A percentile compares a stretch with the other conserved stretches of the same genome.
phyloP scores from a whole-genome alignment of 1,140 invertebrate species.

The Drusus annulatus region DNA sequence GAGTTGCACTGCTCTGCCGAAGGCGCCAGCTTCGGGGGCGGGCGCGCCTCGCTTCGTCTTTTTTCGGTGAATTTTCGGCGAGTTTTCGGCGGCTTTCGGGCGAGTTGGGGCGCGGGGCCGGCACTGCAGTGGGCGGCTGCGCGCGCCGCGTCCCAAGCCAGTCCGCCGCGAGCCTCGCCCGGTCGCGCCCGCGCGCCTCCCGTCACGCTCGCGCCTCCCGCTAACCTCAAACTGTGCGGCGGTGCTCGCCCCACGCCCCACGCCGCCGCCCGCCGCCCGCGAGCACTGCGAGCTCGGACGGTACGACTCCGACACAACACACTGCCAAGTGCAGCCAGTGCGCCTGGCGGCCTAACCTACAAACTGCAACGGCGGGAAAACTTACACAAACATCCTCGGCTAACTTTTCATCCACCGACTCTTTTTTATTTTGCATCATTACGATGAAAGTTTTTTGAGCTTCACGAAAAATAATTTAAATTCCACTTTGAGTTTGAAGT shows the following conservation, averaged over 20 bases:
- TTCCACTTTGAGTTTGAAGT: not conserved
- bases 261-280: not conserved
- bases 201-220: slow-evolving; percentile 18
- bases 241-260: slow-evolving; percentile 3
- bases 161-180: slow-evolving; percentile 51
- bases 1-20: too few species aligned
- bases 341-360: slow-evolving; percentile 3
- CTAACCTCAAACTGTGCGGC: slow-evolving; percentile 9
- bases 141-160: slow-evolving; percentile 53
- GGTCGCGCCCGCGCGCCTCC: slow-evolving; percentile 25
- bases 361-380: not conserved
- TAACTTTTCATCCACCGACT: too few species aligned
- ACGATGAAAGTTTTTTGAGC: too few species aligned
- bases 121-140: slow-evolving; percentile 53
- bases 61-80: not conserved
- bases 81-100: slow-evolving; percentile 19
- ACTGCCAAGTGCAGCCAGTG: not conserved
- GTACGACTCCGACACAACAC: not conserved
- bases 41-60: not conserved
- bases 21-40: too few species aligned
- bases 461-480: not conserved
- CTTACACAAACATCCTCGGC: too few species aligned
- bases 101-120: slow-evolving; percentile 14
- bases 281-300: not conserved
- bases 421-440: not conserved